These are phyloP conservation scores for Fragum fragum DNA, from an alignment of 2,888 invertebrate species.

Conservation along the genomic window DNA sequence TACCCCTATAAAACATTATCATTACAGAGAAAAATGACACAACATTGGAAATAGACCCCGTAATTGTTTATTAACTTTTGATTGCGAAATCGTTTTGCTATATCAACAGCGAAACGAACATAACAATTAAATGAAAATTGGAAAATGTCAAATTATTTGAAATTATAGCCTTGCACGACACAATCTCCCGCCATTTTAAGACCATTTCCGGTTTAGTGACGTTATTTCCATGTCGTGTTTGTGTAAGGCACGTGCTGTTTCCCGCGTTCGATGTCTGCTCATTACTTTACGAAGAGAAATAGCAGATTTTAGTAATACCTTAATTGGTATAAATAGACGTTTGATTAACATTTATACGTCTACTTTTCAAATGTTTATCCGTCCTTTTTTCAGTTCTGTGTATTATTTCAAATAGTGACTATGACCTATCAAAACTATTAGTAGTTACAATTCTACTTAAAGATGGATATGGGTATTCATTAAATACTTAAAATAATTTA, in stretches of 20 bases:
- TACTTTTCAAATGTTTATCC: too few species aligned
- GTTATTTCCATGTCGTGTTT: slow-evolving; percentile 48
- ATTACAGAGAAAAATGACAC: slow-evolving; percentile 42
- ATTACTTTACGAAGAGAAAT: slow-evolving; percentile 37
- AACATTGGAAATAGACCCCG: slow-evolving; percentile 46
- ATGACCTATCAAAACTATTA: too few species aligned
- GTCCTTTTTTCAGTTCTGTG: too few species aligned
- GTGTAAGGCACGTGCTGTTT: slow-evolving; percentile 55
- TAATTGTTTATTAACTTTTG: slow-evolving; percentile 59
- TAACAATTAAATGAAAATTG: slow-evolving; percentile 39
- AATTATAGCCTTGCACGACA: slow-evolving; percentile 44
- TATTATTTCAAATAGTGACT: too few species aligned
- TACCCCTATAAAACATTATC: slow-evolving; percentile 14
- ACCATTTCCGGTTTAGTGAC: slow-evolving; percentile 55
- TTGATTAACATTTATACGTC: slow-evolving; percentile 53
- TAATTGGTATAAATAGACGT: slow-evolving; percentile 61
- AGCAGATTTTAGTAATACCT: slow-evolving; percentile 58
- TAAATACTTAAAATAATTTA: too few species aligned
- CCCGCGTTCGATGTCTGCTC: slow-evolving; percentile 40
- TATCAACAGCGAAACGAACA: slow-evolving; percentile 33
- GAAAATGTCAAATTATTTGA: slow-evolving; percentile 44
- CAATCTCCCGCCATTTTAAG: slow-evolving; percentile 29
- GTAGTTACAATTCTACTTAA: too few species aligned
- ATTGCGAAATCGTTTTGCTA: slow-evolving; percentile 39
- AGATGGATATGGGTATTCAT: too few species aligned